Evolutionary conservation across 2,888 invertebrate species (phyloP), one percentile per base, ranked within the genome.

Genomic region (Trichopoda pennipes): DNA sequence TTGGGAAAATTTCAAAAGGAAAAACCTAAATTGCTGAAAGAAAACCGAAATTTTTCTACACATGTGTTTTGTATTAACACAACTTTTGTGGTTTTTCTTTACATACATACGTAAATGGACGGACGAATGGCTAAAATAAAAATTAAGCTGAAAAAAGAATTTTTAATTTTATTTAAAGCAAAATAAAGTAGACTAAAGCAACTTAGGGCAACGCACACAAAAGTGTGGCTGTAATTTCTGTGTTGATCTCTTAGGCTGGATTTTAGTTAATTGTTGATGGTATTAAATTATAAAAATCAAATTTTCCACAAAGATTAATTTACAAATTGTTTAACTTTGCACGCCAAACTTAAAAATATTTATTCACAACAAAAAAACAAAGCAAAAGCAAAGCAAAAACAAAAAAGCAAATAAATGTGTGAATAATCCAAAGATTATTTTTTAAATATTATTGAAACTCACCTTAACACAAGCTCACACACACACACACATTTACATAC

Each of bases 241-340:
- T 38, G 35, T 69, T 61, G 23, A 28, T 28, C 28, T 28, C 53
- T 51, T 38, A 84, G 73, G 75, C 68, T 66, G 74, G 86, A 84
- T 85, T 86, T 85, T 72, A 68, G 70, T 87, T 86, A 87, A 88
- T 89, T 89, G 88, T 87, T 89, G 87, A 87, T 88, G 88, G 87
- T 84, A 86, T 88, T 88, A 86, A 85, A 85, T 83, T 85, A 69
- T 38, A 70, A 78, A 87, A 88, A 88, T 88, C 86, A 88, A 88
- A 86, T 86, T 86, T 85, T 75, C 42, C 63, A 8, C 17, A 47
- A 23, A 58, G 70, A 81, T 74, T 73, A 61, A 56, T 60, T 49
- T 51, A 44, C 51, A 56, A 72, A 66, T 60, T 58, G 75, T 76
- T 77, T 76, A 84, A 60, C 69, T 74, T 61, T 1, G 17, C 17